Evolutionary conservation across 2,888 invertebrate species (phyloP).

Genomic region (Drosophila maculinotata): DNA sequence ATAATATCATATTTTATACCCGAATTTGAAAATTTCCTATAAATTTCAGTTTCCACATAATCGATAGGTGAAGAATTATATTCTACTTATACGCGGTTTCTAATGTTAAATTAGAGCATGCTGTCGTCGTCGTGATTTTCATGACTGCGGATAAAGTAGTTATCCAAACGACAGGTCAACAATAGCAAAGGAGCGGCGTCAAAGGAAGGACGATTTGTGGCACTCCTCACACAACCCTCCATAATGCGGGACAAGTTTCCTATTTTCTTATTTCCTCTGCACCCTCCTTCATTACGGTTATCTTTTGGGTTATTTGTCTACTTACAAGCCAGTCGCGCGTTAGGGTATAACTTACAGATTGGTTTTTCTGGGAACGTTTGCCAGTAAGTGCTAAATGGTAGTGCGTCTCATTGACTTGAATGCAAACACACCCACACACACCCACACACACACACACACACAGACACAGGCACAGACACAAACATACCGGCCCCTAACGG

Average conservation of each 20-base stretch:
- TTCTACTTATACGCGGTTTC: no score
- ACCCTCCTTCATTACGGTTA: conserved; percentile 10
- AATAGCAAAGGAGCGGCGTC: background rate
- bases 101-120: background rate
- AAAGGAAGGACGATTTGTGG: conserved; percentile 7
- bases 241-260: background rate
- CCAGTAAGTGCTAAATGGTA: conserved; percentile 17
- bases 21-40: no score
- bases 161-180: conserved; percentile 1
- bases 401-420: conserved; percentile 15
- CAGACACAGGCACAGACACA: background rate
- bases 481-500: background rate
- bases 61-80: no score
- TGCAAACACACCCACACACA: conserved; percentile 3
- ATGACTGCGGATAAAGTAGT: background rate
- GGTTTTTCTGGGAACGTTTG: background rate
- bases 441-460: background rate
- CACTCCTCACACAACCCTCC: background rate
- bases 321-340: conserved; percentile 11
- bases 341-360: conserved; percentile 16
- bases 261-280: conserved; percentile 4
- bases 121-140: background rate
- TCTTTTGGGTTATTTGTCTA: conserved; percentile 14
- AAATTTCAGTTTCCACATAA: no score
- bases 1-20: no score